Evolutionary conservation across 2,888 invertebrate species (phyloP).

Genomic region (Aplocera efformata): DNA sequence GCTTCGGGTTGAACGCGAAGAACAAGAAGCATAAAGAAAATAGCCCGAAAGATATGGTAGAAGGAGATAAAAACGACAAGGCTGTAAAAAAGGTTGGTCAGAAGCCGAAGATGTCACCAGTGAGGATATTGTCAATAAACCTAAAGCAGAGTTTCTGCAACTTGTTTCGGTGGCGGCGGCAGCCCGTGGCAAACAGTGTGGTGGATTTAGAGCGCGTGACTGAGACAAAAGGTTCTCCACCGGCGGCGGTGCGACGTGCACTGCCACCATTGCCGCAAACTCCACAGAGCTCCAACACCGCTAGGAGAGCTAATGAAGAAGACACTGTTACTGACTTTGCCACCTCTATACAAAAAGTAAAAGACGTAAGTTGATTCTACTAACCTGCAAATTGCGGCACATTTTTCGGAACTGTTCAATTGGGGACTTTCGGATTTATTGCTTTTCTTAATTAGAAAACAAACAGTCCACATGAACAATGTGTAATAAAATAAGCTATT

Average conservation of each 20-base stretch:
- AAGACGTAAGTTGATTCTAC: conserved; percentile 87
- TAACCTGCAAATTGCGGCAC: background rate
- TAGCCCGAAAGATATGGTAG: conserved; percentile 50
- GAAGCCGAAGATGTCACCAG: conserved; percentile 83
- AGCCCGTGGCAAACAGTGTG: conserved; percentile 42
- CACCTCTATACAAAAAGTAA: conserved; percentile 94
- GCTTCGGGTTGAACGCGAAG: conserved; percentile 81
- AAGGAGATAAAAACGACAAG: conserved; percentile 70
- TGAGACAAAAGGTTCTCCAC: conserved; percentile 51
- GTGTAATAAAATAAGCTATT: too few species aligned
- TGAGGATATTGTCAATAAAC: conserved; percentile 85
- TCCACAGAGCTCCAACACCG: conserved; percentile 45
- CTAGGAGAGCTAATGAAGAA: conserved; percentile 45
- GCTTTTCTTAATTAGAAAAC: too few species aligned
- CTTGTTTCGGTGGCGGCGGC: conserved; percentile 85
- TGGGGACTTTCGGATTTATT: too few species aligned
- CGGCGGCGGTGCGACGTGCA: conserved; percentile 64
- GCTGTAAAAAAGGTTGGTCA: conserved; percentile 45
- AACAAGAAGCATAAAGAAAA: conserved; percentile 80
- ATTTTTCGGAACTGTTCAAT: too few species aligned
- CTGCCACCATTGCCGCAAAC: conserved; percentile 68
- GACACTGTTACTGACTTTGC: conserved; percentile 89
- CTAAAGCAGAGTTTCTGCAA: conserved; percentile 92
- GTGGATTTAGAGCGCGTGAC: conserved; percentile 49
- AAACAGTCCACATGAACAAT: too few species aligned